Evolutionary conservation across 2,797 vertebrate species (phyloP), one percentile per base, ranked within the genome.

Genomic region (Hafferia zeledoni): DNA sequence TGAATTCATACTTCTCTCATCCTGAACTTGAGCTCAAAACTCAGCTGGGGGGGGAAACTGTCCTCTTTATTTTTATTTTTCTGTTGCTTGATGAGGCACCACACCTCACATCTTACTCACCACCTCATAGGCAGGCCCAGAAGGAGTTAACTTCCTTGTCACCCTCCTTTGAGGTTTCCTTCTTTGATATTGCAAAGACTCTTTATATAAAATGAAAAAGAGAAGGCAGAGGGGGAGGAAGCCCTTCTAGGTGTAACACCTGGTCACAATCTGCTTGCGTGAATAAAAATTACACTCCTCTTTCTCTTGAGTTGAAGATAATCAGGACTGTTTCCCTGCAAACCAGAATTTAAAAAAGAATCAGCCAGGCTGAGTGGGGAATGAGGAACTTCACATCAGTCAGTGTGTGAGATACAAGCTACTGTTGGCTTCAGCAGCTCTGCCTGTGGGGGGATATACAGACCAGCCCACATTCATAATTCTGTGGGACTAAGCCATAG

Each of bases 91-190:
- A 76, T 74, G 86, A 96, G 50, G 77, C 87, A 88, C 76, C 92
- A 89, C 83, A 71, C 78, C 95, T 78, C 31, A 13, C 17, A 11
- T 94, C 78, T 95, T 91, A 83, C 84, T 96, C 87, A 93, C 90
- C 53, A 72, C 30, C n/a, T 55, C 6, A 4, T 39, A 64, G 33
- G n/a, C 77, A 88, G 69, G 49, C 87, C 70, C 80, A 95, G 69
- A 49, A 96, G 75, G 82, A 90, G 83, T 71, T 92, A 92, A 84
- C 75, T 90, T 95, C 86, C 75, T 83, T 70, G 56, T 39, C 74
- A 82, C 49, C 19, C 75, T 53, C 33, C 46, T 89, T 87, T 97
- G 90, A 96, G 92, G 93, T 93, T 97, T 97, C 83, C 77, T 93
- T 92, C 93, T 95, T 94, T 74, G 78, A 80, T 80, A 46, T 49